These are phyloP conservation scores for Seriola dumerili DNA, from an alignment of 2,113 vertebrate genomes.

Conservation along the genomic window DNA sequence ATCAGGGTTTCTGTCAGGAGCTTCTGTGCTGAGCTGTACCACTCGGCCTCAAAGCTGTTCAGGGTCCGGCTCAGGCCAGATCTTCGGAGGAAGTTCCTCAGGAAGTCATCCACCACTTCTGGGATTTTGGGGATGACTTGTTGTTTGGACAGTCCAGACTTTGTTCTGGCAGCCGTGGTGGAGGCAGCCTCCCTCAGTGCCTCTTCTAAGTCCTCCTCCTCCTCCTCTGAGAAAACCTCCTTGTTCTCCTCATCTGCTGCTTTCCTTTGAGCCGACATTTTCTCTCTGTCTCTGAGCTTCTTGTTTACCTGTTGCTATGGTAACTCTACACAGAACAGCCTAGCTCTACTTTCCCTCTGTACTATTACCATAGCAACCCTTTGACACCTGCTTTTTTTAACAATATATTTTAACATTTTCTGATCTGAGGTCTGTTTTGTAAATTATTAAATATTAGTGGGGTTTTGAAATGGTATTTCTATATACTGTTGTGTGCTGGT, in stretches of 20 bases:
- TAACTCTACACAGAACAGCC: neutral
- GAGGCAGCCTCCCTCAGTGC: conserved; percentile 17
- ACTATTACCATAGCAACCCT: neutral
- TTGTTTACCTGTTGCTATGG: conserved; percentile 52
- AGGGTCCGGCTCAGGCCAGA: conserved; percentile 90
- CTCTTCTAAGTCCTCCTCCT: conserved; percentile 46
- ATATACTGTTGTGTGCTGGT: no score
- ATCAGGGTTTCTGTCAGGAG: neutral
- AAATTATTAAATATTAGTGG: no score
- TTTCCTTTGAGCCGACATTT: neutral
- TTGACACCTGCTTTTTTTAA: neutral
- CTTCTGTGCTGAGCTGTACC: conserved; percentile 85
- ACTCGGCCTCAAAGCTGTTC: conserved; percentile 91
- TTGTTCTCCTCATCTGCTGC: neutral
- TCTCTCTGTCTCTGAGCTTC: neutral
- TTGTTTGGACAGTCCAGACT: conserved; percentile 45
- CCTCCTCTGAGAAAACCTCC: neutral
- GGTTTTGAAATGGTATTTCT: no score
- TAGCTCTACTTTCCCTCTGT: neutral
- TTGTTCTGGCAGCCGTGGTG: conserved; percentile 31
- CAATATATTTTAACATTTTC: neutral
- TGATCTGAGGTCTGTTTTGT: neutral
- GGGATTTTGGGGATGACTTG: conserved; percentile 57
- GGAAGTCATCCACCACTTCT: conserved; percentile 90
- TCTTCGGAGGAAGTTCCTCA: conserved; percentile 91